Conservation (phyloP, 2,888 invertebrate genomes). For the Ashinkailepas kermadecensis region DNA sequence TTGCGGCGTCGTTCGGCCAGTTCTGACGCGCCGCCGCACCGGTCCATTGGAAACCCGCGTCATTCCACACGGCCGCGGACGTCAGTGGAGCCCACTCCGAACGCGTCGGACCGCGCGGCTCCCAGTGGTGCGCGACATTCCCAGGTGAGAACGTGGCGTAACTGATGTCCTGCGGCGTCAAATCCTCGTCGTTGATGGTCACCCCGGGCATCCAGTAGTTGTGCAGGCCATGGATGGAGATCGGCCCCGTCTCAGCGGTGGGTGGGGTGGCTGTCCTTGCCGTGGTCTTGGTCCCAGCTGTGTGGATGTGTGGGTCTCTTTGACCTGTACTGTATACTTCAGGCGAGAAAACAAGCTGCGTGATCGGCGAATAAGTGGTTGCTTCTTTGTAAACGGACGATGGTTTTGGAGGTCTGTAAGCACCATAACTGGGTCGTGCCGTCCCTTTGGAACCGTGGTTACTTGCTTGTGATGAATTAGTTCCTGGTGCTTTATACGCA, state of each 20-base stretch:
- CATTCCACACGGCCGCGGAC: neutral
- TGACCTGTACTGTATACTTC: too few species aligned
- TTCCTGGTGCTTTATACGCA: too few species aligned
- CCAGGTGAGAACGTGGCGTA: neutral
- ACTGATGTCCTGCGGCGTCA: neutral
- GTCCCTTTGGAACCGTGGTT: neutral
- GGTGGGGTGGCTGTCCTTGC: neutral
- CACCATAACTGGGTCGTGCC: too few species aligned
- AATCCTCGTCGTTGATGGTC: neutral
- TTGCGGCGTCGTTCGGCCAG: too few species aligned
- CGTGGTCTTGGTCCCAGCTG: neutral
- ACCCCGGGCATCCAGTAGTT: neutral
- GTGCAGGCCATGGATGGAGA: neutral
- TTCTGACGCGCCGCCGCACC: neutral
- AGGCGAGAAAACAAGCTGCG: too few species aligned
- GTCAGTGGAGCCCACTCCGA: neutral
- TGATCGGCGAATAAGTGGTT: neutral
- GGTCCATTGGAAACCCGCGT: neutral
- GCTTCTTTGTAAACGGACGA: neutral
- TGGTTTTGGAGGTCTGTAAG: neutral
- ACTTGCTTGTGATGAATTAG: too few species aligned
- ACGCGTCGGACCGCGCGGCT: neutral
- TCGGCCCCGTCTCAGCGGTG: neutral
- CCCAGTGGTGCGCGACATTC: neutral
- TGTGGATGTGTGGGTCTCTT: neutral